Base-by-base conservation (phyloP, 64 coral and sea anemone genomes). In the Astreopora myriophthalma region DNA sequence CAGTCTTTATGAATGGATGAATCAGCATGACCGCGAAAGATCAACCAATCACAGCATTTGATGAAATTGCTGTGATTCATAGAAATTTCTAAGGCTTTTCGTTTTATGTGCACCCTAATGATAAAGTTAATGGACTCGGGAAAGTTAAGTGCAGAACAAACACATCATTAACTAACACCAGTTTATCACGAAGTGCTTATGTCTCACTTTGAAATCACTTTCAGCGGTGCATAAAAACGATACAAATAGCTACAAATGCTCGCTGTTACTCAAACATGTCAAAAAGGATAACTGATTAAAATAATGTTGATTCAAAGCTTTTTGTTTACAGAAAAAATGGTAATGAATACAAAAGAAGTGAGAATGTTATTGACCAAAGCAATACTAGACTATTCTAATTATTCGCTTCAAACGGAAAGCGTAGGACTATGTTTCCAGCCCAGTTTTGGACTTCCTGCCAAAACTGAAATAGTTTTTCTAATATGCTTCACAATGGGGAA, bases 1-100 rank as follows among this genome's bases (percentile, higher is more conserved):
- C 30, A 28, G 3, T 52, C 19, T 61, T 62, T 81, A 17, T 81
- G 77, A 81, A 9, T 81, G 77, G 77, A 36, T 81, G 77, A 81
- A 83, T 83, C 57, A 83, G 79, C 55, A 37, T 37, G 79, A 83
- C 79, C 57, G 79, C 57, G 51, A 83, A 83, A 83, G 9, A 34
- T 38, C 5, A 34, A 22, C 79, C 79, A 83, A 83, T 83, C 57
- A 64, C 34, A 16, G 17, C 10, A 7, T 30, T 39, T 63, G 32
- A 83, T 64, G 34, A 79, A 79, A 81, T 61, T 23, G 24, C 48
- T 32, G 29, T 55, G 26, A 8, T 60, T 32, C 0, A 64, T 3
- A 24, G 5, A 20, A 4, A 16, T 6, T 4, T 25, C 1, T 64
- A 24, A 6, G 17, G 4, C 24, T 23, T 46, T n/a, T 23, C 6